Conservation (phyloP, 2,888 invertebrate species). For the Apotomis betuletana region DNA sequence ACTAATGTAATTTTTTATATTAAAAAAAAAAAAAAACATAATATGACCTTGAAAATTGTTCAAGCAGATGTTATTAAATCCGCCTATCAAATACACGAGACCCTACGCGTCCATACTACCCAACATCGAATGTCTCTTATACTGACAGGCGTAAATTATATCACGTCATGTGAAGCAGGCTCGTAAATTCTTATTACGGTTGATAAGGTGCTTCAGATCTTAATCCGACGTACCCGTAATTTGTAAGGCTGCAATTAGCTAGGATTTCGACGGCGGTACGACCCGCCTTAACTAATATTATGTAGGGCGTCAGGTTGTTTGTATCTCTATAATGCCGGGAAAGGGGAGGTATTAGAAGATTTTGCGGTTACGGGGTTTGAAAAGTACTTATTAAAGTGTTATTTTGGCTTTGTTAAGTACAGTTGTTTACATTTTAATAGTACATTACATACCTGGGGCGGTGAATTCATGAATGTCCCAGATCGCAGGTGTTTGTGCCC, state of each 20-base stretch:
- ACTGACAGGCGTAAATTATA: constrained; percentile 31
- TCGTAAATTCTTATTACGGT: constrained; percentile 41
- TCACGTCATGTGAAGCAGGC: constrained; percentile 22
- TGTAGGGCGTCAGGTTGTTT: constrained; percentile 27
- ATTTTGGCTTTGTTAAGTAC: neutral
- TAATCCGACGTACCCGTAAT: constrained; percentile 40
- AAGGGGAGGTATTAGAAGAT: constrained; percentile 10
- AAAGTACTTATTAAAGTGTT: neutral
- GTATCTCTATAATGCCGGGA: constrained; percentile 15
- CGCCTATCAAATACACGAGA: constrained; percentile 3
- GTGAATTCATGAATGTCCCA: no score
- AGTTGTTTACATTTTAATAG: no score
- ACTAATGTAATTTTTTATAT: no score
- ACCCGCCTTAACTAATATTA: constrained; percentile 36
- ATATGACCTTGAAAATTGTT: no score
- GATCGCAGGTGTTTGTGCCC: no score
- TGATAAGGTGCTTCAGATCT: constrained; percentile 40
- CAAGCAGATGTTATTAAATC: neutral
- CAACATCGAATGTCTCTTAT: constrained; percentile 25
- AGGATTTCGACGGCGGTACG: constrained; percentile 26
- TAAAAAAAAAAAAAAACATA: no score
- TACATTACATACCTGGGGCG: no score
- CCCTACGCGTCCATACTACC: constrained; percentile 21
- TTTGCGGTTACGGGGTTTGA: neutral
- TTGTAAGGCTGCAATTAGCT: constrained; percentile 40